Evolutionary conservation across 2,113 vertebrate genomes (phyloP), one percentile per base, ranked within the genome.

Genomic region (Probosciger aterrimus): DNA sequence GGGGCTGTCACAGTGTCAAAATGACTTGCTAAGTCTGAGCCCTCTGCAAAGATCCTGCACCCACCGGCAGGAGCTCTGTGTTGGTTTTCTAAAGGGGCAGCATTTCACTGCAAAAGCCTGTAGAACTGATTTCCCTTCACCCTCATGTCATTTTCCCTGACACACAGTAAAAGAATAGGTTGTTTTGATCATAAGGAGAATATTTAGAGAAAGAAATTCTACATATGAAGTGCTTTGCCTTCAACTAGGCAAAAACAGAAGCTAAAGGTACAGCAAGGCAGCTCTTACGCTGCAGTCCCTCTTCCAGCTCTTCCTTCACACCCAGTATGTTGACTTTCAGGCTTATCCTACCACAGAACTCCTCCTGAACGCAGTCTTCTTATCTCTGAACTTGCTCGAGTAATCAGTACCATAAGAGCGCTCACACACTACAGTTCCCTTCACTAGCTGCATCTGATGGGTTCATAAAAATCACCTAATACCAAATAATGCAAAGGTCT

Each of bases 21-120:
- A 55, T 5, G 0, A 64, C 5, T 57, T 81, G 22, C 20, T 23
- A 23, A 16, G 1, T 63, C 11, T 0, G 2, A 84, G 62, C 13
- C 20, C n/a, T 47, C 33, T 28, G 20, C 2, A 2, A 24, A 85
- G 50, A 67, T 23, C 35, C 20, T 18, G 28, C 14, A 33, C 7
- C 4, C 23, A 11, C 18, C 77, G 13, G 10, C 5, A 0, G 18
- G 23, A 60, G 17, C 31, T 68, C 33, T 25, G 6, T 16, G 7
- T 2, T 57, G 14, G 20, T 67, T 71, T 84, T 75, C 41, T 53
- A 15, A 65, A 62, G 12, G 31, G 31, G 1, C 28, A 60, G 4
- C 7, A 10, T 68, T 69, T 73, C 30, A 47, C 15, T 25, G 67
- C 1, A 0, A 31, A 43, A 55, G 12, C 15, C 43, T 69, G 17